These are phyloP conservation scores for Xiphorhynchus elegans DNA, from an alignment of 2,113 vertebrate species.

Conservation along the genomic window DNA sequence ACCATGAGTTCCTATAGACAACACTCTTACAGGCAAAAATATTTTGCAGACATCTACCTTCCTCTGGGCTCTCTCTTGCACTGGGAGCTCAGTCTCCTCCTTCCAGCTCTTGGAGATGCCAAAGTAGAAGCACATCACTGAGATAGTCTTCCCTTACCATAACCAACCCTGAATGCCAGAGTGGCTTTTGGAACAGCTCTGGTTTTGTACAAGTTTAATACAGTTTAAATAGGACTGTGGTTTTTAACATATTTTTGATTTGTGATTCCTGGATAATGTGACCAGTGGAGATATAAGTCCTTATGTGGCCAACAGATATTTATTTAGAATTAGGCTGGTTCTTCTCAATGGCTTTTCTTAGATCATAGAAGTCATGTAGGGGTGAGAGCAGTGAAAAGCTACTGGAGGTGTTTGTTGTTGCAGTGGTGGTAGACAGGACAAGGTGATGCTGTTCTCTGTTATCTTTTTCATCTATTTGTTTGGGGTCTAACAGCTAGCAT, in stretches of 20 bases:
- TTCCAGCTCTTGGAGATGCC: background rate
- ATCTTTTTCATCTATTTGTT: background rate
- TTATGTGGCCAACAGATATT: background rate
- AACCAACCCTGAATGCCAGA: background rate
- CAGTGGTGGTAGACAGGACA: background rate
- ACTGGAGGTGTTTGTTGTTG: background rate
- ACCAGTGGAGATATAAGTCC: background rate
- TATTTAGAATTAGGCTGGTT: background rate
- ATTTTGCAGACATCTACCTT: background rate
- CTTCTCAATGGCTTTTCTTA: background rate
- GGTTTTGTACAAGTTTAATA: background rate
- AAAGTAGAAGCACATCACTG: background rate
- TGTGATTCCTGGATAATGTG: background rate
- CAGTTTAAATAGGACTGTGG: background rate
- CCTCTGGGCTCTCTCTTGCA: background rate
- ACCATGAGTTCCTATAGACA: background rate
- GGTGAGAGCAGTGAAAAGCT: background rate
- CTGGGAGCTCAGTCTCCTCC: background rate
- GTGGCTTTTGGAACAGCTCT: background rate
- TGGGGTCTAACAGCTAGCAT: background rate
- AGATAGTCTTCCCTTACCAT: background rate
- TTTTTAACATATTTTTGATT: background rate
- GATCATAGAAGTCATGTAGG: rapidly evolving
- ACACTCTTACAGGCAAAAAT: background rate
- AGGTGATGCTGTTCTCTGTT: background rate